phyloP scores from a whole-genome alignment of 2,888 invertebrate species.

The Patella pellucida region DNA sequence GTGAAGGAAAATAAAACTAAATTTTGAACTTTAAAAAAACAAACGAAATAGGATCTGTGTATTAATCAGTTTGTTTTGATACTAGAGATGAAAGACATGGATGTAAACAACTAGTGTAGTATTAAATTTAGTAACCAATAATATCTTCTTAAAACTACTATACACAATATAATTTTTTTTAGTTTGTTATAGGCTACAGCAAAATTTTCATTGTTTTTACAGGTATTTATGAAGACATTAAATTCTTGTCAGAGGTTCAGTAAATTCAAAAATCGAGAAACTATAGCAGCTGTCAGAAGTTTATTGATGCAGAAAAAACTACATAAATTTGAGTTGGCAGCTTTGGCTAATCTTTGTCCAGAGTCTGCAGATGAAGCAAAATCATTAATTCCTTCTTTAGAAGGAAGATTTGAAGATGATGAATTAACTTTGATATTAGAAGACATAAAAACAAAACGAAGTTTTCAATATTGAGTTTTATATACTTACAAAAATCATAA shows the following conservation, averaged over 20 bases:
- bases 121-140: no score
- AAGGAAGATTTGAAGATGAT: slow-evolving; percentile 97
- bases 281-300: slow-evolving; percentile 94
- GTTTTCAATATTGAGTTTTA: slow-evolving; percentile 87
- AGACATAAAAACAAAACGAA: slow-evolving; percentile 97
- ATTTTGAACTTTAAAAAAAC: no score
- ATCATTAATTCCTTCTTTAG: slow-evolving; percentile 93
- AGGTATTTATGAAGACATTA: slow-evolving; percentile 95
- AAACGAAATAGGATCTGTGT: no score
- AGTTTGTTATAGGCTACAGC: no score
- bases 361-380: slow-evolving; percentile 99
- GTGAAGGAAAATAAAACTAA: no score
- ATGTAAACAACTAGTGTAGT: no score
- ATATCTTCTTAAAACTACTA: no score
- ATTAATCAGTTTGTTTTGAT: no score
- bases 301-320: slow-evolving; percentile 88
- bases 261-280: slow-evolving; percentile 98
- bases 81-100: no score
- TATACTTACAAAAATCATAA: not conserved
- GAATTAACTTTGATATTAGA: slow-evolving; percentile 96
- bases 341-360: slow-evolving; percentile 97
- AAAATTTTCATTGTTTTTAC: not conserved
- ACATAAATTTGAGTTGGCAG: slow-evolving; percentile 98
- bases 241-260: slow-evolving; percentile 96
- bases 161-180: no score